A percentile compares a stretch with the other conserved stretches of the same genome.
Conservation (phyloP, 2,113 vertebrate species). For the Prinia subflava region DNA sequence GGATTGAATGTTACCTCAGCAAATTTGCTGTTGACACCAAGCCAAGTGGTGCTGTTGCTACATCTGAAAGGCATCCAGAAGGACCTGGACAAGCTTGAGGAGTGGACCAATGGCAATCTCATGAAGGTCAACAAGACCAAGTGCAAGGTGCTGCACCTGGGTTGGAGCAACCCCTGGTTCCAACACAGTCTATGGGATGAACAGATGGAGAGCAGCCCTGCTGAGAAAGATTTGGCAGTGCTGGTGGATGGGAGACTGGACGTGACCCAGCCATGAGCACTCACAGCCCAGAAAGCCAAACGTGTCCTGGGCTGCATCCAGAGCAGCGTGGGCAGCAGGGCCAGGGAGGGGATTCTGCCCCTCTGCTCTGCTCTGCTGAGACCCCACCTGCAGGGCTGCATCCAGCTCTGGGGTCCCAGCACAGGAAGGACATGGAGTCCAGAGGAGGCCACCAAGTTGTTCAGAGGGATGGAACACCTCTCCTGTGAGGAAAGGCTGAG, state of each 20-base stretch:
- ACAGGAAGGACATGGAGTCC: neutral
- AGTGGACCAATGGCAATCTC: neutral
- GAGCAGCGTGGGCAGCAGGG: neutral
- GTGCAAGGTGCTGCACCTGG: neutral
- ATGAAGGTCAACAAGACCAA: neutral
- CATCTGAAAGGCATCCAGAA: neutral
- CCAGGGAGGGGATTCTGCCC: neutral
- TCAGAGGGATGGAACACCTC: neutral
- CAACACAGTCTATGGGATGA: neutral
- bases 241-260: neutral
- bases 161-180: fast-evolving
- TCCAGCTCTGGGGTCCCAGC: neutral
- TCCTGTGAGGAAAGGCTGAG: neutral
- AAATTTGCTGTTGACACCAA: neutral
- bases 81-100: neutral
- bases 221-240: neutral
- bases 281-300: neutral
- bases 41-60: neutral
- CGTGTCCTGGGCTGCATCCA: neutral
- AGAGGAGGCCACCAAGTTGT: neutral
- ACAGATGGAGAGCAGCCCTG: neutral
- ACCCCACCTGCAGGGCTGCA: neutral
- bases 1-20: neutral
- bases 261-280: neutral
- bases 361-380: neutral